Percentiles rank a stretch among this genome's conserved stretches.
Evolutionary conservation across 2,113 vertebrate species (phyloP).

Genomic region (Lasiurus borealis): DNA sequence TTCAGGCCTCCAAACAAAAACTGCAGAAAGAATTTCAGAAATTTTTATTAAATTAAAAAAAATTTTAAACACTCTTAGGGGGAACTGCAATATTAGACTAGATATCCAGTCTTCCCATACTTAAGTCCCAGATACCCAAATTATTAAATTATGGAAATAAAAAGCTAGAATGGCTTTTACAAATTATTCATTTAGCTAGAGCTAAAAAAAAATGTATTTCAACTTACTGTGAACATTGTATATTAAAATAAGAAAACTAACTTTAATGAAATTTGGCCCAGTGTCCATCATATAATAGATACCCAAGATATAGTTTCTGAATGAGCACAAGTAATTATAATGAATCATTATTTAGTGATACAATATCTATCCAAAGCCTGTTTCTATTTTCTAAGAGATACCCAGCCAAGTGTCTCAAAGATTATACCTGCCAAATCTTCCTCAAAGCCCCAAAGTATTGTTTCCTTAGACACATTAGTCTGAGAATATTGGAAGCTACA

Average conservation of each 20-base stretch:
- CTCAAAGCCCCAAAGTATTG: neutral
- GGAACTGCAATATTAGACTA: neutral
- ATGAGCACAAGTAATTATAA: neutral
- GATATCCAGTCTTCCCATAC: neutral
- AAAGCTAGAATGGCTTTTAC: neutral
- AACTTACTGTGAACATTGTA: constrained; percentile 23
- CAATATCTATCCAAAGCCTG: neutral
- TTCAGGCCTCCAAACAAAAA: constrained; percentile 22
- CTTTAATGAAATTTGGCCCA: neutral
- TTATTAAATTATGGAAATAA: neutral
- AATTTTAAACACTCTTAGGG: neutral
- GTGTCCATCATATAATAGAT: neutral
- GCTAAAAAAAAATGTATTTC: neutral
- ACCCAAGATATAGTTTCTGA: neutral
- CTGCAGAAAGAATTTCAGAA: constrained; percentile 29
- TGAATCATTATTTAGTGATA: neutral
- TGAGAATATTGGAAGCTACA: neutral
- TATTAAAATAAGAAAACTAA: constrained; percentile 54
- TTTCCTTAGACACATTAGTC: neutral
- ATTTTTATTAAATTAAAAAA: constrained; percentile 54
- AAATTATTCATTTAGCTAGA: neutral
- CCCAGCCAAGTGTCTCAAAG: neutral
- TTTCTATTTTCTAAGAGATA: constrained; percentile 32
- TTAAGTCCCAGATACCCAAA: constrained; percentile 46
- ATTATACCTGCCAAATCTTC: neutral